phyloP scores from a whole-genome alignment of 2,797 vertebrate genomes.

The Molossus alvarezi region DNA sequence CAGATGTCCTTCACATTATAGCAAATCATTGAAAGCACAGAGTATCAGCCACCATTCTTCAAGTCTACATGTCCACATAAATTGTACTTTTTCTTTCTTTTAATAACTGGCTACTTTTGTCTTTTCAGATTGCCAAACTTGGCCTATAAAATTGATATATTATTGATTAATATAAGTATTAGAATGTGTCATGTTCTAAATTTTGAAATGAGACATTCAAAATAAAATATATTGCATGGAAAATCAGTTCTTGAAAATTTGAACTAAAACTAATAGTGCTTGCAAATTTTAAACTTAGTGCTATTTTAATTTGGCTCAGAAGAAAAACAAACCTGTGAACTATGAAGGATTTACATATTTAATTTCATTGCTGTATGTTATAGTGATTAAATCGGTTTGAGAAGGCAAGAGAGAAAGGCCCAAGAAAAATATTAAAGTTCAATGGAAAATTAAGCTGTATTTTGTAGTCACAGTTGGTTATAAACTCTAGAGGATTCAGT shows the following conservation, averaged over 20 bases:
- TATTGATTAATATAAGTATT: not conserved
- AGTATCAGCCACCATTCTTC: not conserved
- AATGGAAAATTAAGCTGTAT: slow-evolving; percentile 68
- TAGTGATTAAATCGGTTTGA: slow-evolving; percentile 71
- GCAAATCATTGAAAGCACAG: not conserved
- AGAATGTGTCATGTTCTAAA: not conserved
- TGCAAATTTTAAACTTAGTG: slow-evolving; percentile 68
- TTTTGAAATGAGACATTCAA: slow-evolving; percentile 20
- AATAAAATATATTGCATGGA: not conserved
- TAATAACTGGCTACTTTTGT: not conserved
- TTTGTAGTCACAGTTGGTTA: slow-evolving; percentile 51
- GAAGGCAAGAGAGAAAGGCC: slow-evolving; percentile 35
- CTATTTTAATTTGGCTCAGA: slow-evolving; percentile 67
- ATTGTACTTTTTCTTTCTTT: not conserved
- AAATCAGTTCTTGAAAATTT: slow-evolving; percentile 53
- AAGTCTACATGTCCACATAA: not conserved
- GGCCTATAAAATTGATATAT: not conserved
- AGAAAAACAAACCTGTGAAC: slow-evolving; percentile 26
- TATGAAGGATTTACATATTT: slow-evolving; percentile 79
- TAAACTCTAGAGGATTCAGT: not conserved
- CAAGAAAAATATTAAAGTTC: slow-evolving; percentile 69
- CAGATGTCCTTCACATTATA: not conserved
- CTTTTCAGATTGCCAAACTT: not conserved
- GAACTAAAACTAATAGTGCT: not conserved
- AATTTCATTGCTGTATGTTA: slow-evolving; percentile 66